Base-by-base conservation (phyloP, 2,888 invertebrate genomes). In the Diplazon laetatorius region DNA sequence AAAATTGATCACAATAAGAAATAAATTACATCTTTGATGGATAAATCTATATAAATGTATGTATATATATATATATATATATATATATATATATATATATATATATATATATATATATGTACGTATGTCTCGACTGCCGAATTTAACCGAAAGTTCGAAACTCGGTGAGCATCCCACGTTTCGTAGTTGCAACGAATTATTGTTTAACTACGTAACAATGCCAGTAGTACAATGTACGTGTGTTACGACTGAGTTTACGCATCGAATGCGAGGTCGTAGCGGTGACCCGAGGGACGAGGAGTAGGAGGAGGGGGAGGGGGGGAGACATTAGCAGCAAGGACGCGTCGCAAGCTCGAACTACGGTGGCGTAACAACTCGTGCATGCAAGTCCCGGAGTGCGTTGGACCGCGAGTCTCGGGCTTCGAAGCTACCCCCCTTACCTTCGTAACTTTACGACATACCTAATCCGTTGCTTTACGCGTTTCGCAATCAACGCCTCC, bases 381-480 rank as follows among this genome's bases (percentile, higher is more conserved):
- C n/a, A n/a, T 12, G 52, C 9, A 59, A 30, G 42, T 42, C 42
- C 42, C 10, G 42, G 42, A n/a, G 50, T 66, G 52, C 52, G 39
- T 39, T 39, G 66, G n/a, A 52, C 39, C 39, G 39, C 52, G 25
- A 10, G 39, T 25, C 52, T 52, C 37, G 12, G 20, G n/a, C 9
- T 30, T 14, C 35, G 48, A 1, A 16, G 25, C 39, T 73, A 76
- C 73, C 78, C 75, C n/a, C n/a, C n/a, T n/a, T n/a, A n/a, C n/a
- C 74, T 18, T 70, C 55, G 72, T 18, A 63, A 74, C 82, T 85
- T 87, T 84, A 84, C 83, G 83, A 75, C 80, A 71, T 75, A 68
- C 72, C 82, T 80, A 82, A 84, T 83, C 81, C 82, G 80, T n/a
- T 79, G 78, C 77, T 82, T 84, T 81, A 82, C 83, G 80, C 79